Evolutionary conservation across 2,797 vertebrate genomes (phyloP).

Genomic region (Clamator glandarius): DNA sequence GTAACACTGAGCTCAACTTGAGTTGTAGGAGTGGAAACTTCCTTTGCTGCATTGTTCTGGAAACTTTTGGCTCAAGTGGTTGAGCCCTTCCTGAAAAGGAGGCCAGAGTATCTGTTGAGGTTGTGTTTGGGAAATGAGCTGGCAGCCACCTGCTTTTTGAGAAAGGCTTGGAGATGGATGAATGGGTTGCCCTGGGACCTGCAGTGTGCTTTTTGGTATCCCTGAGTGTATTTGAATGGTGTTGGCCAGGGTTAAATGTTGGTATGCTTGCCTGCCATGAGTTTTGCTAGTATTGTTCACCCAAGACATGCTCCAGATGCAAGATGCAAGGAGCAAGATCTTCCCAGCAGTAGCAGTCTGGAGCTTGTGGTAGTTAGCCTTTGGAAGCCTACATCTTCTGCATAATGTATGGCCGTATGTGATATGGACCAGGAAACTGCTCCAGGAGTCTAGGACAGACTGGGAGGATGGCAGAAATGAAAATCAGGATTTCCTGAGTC

Average conservation of each 20-base stretch:
- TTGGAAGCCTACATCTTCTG: neutral
- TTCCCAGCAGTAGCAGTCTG: neutral
- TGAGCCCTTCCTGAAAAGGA: neutral
- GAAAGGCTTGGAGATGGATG: neutral
- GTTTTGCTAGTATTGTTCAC: neutral
- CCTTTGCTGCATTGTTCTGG: neutral
- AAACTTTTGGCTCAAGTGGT: slow-evolving; percentile 2
- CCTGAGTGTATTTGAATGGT: fast-evolving
- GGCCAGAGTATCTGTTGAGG: neutral
- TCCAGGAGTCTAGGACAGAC: neutral
- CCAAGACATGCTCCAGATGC: fast-evolving
- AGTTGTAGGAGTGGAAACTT: neutral
- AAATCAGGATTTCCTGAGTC: neutral
- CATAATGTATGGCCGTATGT: fast-evolving
- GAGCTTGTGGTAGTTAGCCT: neutral
- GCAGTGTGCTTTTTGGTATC: neutral
- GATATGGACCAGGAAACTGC: neutral
- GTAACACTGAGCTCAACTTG: fast-evolving
- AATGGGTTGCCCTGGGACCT: fast-evolving
- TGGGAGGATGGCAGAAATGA: neutral
- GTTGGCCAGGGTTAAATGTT: neutral
- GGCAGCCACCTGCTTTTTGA: neutral
- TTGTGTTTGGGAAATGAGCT: neutral
- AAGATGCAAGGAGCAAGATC: neutral
- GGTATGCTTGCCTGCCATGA: fast-evolving